A percentile compares a stretch with the other conserved stretches of the same genome.
These are phyloP conservation scores for Yasuhikotakia modesta DNA, from an alignment of 2,797 vertebrate genomes.

Conservation along the genomic window DNA sequence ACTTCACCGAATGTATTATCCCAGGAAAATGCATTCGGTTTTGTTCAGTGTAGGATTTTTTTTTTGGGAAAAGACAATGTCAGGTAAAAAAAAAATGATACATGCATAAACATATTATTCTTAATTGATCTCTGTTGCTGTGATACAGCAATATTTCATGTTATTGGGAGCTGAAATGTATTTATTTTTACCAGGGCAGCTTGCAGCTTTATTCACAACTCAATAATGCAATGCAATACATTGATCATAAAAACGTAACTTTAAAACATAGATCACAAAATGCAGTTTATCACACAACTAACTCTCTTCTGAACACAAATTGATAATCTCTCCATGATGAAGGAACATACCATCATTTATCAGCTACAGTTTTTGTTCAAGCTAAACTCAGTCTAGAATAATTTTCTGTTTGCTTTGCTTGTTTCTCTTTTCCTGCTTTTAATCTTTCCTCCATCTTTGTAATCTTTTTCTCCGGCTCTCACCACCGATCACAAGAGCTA, in stretches of 20 bases:
- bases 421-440: constrained; percentile 17
- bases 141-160: background rate
- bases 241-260: background rate
- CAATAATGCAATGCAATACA: background rate
- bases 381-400: background rate
- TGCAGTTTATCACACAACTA: background rate
- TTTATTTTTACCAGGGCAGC: background rate
- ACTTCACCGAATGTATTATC: constrained; percentile 82
- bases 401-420: background rate
- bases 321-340: background rate
- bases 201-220: background rate
- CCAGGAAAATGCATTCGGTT: constrained; percentile 81
- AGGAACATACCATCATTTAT: background rate
- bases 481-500: constrained; percentile 49
- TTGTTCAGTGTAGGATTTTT: constrained; percentile 60
- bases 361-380: background rate
- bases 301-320: background rate
- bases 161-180: background rate
- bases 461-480: constrained; percentile 44
- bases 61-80: background rate
- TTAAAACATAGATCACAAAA: background rate
- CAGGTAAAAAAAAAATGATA: background rate
- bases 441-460: constrained; percentile 38
- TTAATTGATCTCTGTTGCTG: background rate
- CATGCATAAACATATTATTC: background rate